Evolutionary conservation across 2,797 vertebrate species (phyloP).

Genomic region (Labroides dimidiatus): DNA sequence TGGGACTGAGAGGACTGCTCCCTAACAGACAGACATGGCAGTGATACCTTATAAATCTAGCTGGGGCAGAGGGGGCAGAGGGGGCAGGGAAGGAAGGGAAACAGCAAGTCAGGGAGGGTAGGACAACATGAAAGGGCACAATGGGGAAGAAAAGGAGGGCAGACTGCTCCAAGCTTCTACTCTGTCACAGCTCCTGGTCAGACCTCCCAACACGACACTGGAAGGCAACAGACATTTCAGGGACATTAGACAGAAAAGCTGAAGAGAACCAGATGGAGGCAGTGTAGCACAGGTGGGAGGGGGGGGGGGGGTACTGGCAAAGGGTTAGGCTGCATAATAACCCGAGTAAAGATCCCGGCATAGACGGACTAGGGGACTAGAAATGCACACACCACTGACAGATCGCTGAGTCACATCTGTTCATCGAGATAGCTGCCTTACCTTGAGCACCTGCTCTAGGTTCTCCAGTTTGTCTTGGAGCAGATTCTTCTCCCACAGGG

Average conservation of each 20-base stretch:
- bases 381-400: conserved; percentile 32
- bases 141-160: conserved; percentile 52
- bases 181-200: conserved; percentile 79
- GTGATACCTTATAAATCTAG: conserved; percentile 79
- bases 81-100: conserved; percentile 38
- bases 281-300: conserved; percentile 62
- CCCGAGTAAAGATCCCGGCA: conserved; percentile 47
- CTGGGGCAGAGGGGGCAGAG: conserved; percentile 54
- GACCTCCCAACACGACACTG: conserved; percentile 77
- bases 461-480: conserved; percentile 99
- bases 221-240: conserved; percentile 83
- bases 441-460: conserved; percentile 99
- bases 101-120: conserved; percentile 31
- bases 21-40: conserved; percentile 62
- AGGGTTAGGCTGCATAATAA: conserved; percentile 58
- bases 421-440: conserved; percentile 72
- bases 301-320: conserved; percentile 39
- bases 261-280: conserved; percentile 63
- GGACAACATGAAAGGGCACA: conserved; percentile 53
- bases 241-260: conserved; percentile 70
- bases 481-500: conserved; percentile 90
- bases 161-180: conserved; percentile 76
- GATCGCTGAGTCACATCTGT: not conserved
- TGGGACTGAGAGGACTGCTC: conserved; percentile 61
- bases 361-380: conserved; percentile 18